Base-by-base conservation (phyloP, 2,113 vertebrate genomes). In the Hystrix brachyura region DNA sequence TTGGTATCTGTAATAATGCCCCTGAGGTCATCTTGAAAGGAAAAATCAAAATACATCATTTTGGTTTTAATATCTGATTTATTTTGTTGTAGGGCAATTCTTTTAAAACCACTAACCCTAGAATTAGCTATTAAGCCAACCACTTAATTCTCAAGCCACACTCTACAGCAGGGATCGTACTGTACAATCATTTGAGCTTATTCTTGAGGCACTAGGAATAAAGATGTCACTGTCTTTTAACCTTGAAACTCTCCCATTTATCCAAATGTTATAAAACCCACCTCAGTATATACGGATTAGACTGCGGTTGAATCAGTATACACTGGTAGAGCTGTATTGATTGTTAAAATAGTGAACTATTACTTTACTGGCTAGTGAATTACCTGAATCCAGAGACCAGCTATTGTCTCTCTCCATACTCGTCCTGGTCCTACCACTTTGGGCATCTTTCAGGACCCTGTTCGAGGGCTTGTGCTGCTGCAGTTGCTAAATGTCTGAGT, bases 81-180 rank as follows among this genome's bases (percentile, higher is more conserved):
- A 95, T 87, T 97, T 94, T 96, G 43, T 65, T 90, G 14, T 27
- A 88, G 27, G 9, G 43, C 82, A 91, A 87, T 94, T 94, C 27
- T 88, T 93, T 93, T 91, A 65, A 82, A 93, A 81, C 46, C 65
- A 15, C 60, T 86, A 82, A 69, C 34, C 51, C 65, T 64, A 13
- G 64, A 82, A 81, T 48, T 78, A 18, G 62, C 65, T 95, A 57
- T 82, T 62, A 81, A 64, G 53, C 9, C 51, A 88, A 94, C 21
- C 12, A 48, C 38, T 90, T 48, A 67, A 43, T 86, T 71, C 46
- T 95, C 64, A 94, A 23, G 64, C 48, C 55, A 91, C 10, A 85
- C 21, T 93, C 11, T 64, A 86, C 15, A 17, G 19, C 48, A 65
- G n/a, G 27, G 43, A 64, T 32, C 90, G 9, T 87, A 53, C 1